Base-by-base conservation (phyloP, 2,797 vertebrate species). In the Ctenopoma multispine region DNA sequence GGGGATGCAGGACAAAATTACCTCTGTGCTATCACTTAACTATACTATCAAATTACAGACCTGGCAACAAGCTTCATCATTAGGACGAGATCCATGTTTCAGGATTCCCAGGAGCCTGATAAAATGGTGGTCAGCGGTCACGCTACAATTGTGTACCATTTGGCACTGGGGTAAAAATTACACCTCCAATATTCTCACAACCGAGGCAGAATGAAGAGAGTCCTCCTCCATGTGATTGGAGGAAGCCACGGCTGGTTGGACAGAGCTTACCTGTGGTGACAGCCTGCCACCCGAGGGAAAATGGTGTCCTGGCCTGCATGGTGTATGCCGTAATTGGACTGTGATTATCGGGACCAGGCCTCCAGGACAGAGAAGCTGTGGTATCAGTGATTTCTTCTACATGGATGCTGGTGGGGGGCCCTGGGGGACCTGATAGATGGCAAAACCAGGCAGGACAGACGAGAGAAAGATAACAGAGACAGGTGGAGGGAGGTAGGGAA, bases 231-330 rank as follows among this genome's bases (percentile, higher is more conserved):
- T 66, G 71, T 81, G 85, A 88, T 80, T 84, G 75, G 81, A 88
- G 75, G 79, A 83, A 77, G 78, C 79, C 80, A 88, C 65, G 79
- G 87, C 86, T 88, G 89, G 91, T 86, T 89, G 86, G 84, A 89
- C 75, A 84, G 72, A 76, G 75, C 92, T 89, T 95, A 99, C 98
- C 97, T 97, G 97, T 99, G 89, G 93, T 96, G 92, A 98, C 96
- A 10, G 96, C 97, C 89, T 99, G 97, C 98, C 98, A 99, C 75
- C 97, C 97, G 80, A 99, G 96, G 4, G 98, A 99, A 92, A 98
- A 99, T 0, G 98, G 97, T 7, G 98, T 99, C 88, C 97, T 93
- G 55, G 96, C 97, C 92, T 99, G 98, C 64, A 99, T 95, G 46
- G 95, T 93, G 53, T 96, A 98, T 82, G 94, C 95, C 1, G 95